phyloP scores from a whole-genome alignment of 2,888 invertebrate genomes.

The Candidula unifasciata region DNA sequence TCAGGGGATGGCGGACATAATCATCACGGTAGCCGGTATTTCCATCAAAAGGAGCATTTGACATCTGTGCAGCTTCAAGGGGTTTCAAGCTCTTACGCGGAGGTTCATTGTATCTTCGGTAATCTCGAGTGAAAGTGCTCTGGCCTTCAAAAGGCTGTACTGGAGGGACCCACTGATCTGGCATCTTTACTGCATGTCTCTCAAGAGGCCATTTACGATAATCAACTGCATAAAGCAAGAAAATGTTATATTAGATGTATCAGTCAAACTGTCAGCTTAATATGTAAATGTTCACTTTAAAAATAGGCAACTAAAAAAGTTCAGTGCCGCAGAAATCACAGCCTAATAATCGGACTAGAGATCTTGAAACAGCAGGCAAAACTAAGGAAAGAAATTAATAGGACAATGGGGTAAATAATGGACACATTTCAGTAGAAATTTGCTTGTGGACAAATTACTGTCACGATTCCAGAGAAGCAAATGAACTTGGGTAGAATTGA shows the following conservation, averaged over 20 bases:
- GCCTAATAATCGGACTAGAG: not conserved
- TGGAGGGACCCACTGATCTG: constrained; percentile 70
- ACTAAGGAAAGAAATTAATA: no score
- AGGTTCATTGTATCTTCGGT: constrained; percentile 65
- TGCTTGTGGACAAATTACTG: no score
- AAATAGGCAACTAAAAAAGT: not conserved
- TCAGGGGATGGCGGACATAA: constrained; percentile 75
- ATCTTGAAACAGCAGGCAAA: not conserved
- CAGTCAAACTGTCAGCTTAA: no score
- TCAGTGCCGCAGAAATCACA: not conserved
- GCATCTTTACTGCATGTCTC: constrained; percentile 58
- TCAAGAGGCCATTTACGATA: constrained; percentile 73
- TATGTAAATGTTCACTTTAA: not conserved
- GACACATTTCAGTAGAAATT: no score
- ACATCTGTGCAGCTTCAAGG: constrained; percentile 65
- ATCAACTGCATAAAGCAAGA: constrained; percentile 64
- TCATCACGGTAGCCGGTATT: constrained; percentile 74
- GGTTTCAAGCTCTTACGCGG: constrained; percentile 73
- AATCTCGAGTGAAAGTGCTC: constrained; percentile 76
- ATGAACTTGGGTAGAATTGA: no score
- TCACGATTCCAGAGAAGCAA: no score
- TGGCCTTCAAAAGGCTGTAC: constrained; percentile 73
- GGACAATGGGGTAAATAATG: no score
- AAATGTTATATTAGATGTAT: not conserved
- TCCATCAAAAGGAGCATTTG: constrained; percentile 74